A percentile compares a stretch with the other conserved stretches of the same genome.
These are phyloP conservation scores for Mus spretus DNA, from an alignment of 2,797 vertebrate species.

Conservation along the genomic window DNA sequence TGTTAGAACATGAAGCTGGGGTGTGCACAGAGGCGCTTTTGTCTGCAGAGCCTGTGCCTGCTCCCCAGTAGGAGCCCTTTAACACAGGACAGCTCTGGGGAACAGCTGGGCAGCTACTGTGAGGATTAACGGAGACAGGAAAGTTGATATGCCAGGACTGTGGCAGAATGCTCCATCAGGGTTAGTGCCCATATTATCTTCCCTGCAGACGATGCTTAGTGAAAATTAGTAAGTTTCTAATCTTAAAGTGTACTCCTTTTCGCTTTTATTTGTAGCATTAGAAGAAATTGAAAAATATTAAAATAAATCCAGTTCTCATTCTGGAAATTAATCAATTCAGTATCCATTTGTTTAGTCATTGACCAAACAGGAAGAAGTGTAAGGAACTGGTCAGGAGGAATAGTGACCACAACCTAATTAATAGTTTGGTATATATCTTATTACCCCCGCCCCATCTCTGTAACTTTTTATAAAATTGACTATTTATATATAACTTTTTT, in stretches of 20 bases:
- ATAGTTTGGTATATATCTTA: background rate
- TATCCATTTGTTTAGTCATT: background rate
- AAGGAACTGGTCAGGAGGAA: background rate
- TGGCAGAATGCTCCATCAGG: background rate
- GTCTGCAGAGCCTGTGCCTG: background rate
- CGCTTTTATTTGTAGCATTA: background rate
- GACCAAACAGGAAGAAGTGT: background rate
- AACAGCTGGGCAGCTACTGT: background rate
- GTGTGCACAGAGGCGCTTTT: background rate
- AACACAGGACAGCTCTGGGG: background rate
- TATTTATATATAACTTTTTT: background rate
- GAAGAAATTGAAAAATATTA: constrained; percentile 42
- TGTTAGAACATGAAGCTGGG: background rate
- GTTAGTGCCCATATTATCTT: constrained; percentile 4
- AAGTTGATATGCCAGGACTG: background rate
- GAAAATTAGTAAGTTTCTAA: background rate
- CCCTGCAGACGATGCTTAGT: background rate
- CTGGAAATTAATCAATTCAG: constrained; percentile 35
- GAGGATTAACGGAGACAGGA: background rate
- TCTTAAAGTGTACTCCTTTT: constrained; percentile 1
- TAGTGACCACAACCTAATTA: background rate
- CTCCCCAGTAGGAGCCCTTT: background rate
- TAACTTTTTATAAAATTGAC: constrained; percentile 26
- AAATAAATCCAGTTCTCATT: constrained; percentile 2
- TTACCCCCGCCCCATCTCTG: background rate